Base-by-base conservation (phyloP, 23 tunicate genomes). In the Ciona savignyi region DNA sequence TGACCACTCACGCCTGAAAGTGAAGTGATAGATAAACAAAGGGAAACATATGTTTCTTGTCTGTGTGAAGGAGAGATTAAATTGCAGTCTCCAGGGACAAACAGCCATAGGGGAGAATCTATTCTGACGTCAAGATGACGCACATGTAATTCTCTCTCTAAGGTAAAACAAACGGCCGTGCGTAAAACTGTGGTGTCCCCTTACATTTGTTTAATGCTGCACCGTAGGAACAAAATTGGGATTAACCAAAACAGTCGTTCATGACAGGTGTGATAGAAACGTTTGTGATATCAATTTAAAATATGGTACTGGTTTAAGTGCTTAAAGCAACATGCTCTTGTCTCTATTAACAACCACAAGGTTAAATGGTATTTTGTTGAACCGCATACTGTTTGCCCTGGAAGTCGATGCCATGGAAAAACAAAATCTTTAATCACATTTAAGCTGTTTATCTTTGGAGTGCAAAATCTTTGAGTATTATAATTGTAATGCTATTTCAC, bases 71-170 rank as follows among this genome's bases (percentile, higher is more conserved):
- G 56, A 42, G 56, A 49, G 65, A 49, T 42, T 49, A 42, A 72
- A 72, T 3, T 35, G 30, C 4, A 29, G 29, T 48, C 65, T 35
- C 77, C 31, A 48, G 64, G 65, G 77, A 49, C 32, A 72, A 21
- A 64, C 28, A 9, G 77, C 28, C 29, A 35, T 29, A n/a, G 65
- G 77, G 77, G 63, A 23, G 77, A 42, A 56, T 30, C 77, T 49
- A 25, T 1, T 25, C 77, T 49, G 48, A 72, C 77, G 77, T 72
- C 77, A 72, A 25, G 35, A 9, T 72, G 77, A 72, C 77, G 77
- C 77, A 72, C 77, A 51, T 29, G 65, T 72, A 51, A 9, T 49
- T 72, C 35, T 72, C 35, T 72, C 77, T 25, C 27, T n/a, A n/a
- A 51, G 28, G 64, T 30, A 48, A 26, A 72, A 51, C 56, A 42